Percentiles rank a stretch among this genome's conserved stretches.
These are phyloP conservation scores for Macrotus californicus DNA, from an alignment of 2,113 vertebrate species.

Conservation along the genomic window DNA sequence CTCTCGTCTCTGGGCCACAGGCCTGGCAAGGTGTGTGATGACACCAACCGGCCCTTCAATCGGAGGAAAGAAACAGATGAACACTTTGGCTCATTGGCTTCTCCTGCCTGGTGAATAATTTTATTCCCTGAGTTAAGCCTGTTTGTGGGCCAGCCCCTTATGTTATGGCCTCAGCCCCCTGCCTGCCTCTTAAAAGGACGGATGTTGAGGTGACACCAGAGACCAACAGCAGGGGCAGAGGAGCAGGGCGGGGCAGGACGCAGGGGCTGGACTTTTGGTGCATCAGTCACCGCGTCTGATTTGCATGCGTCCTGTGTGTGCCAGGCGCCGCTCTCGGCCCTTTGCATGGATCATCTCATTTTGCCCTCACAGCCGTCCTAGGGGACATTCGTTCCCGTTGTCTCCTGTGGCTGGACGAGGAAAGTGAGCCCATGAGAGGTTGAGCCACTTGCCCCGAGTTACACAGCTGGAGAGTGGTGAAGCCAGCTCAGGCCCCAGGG, in stretches of 20 bases:
- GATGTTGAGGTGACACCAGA: not conserved
- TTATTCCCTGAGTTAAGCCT: not conserved
- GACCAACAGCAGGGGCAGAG: not conserved
- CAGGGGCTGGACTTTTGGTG: not conserved
- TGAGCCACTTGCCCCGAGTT: not conserved
- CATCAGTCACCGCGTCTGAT: rapidly evolving
- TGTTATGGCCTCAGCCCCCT: not conserved
- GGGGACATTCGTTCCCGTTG: rapidly evolving
- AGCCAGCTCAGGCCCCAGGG: not conserved
- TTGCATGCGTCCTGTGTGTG: rapidly evolving
- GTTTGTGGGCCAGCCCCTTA: not conserved
- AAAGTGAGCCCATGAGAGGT: not conserved
- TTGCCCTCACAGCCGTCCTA: rapidly evolving
- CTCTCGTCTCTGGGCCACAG: rapidly evolving
- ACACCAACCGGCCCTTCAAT: rapidly evolving
- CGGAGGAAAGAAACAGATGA: not conserved
- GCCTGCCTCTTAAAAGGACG: not conserved
- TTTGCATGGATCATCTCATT: rapidly evolving
- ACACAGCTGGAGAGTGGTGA: not conserved
- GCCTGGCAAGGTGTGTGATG: not conserved
- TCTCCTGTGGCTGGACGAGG: not conserved
- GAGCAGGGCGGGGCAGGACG: not conserved
- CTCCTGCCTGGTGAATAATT: not conserved
- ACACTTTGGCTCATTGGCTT: rapidly evolving
- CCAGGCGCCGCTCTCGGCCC: not conserved